phyloP scores from a whole-genome alignment of 2,113 vertebrate species.

The Takifugu flavidus region DNA sequence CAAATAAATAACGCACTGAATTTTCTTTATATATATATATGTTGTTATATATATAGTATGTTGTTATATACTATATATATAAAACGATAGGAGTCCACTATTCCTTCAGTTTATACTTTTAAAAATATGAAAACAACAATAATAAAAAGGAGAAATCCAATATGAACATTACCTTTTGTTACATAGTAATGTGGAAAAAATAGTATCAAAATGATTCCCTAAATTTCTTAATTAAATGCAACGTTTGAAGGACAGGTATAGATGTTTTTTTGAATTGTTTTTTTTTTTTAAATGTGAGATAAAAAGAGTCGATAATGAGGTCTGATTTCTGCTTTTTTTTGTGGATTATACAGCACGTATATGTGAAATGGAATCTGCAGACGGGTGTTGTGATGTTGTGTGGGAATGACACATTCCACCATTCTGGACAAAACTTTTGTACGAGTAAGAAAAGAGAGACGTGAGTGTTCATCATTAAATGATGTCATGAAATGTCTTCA shows the following conservation, averaged over 20 bases:
- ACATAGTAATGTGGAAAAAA: conserved; percentile 55
- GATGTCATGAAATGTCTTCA: too few species aligned
- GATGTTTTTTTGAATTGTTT: conserved; percentile 33
- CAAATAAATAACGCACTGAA: conserved; percentile 48
- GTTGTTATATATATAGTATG: too few species aligned
- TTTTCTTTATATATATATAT: conserved; percentile 32
- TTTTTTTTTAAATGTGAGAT: conserved; percentile 14
- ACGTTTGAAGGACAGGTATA: conserved; percentile 29
- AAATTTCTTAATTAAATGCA: conserved; percentile 46
- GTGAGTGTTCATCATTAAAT: background rate
- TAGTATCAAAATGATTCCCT: conserved; percentile 60
- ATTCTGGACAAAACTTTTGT: conserved; percentile 14
- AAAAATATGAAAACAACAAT: conserved; percentile 47
- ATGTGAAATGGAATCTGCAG: background rate
- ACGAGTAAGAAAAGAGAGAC: background rate
- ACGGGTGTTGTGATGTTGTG: background rate
- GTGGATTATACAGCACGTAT: background rate
- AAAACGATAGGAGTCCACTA: conserved; percentile 35
- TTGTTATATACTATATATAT: conserved; percentile 2
- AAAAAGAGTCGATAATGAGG: background rate
- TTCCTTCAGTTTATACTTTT: conserved; percentile 30
- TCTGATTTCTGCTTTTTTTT: background rate
- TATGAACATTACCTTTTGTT: conserved; percentile 30
- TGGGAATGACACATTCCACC: conserved; percentile 16
- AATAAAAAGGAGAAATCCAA: conserved; percentile 39